Percentiles rank a stretch among this genome's conserved stretches.
phyloP scores from a whole-genome alignment of 2,888 invertebrate species.

The Clepsis dumicolana region DNA sequence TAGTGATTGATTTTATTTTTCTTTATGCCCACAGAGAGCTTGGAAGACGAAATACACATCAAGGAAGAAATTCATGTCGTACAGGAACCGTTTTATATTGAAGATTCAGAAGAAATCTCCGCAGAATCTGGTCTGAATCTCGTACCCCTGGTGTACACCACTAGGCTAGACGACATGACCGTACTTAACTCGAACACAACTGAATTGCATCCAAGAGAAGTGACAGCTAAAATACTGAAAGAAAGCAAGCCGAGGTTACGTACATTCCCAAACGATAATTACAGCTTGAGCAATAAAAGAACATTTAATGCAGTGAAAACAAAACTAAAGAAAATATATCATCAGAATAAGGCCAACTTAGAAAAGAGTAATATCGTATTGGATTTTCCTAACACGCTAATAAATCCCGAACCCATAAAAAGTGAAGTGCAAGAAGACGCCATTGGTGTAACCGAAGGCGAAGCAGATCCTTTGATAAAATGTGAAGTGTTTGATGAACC shows the following conservation, averaged over 20 bases:
- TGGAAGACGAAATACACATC: background rate
- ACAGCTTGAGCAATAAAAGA: background rate
- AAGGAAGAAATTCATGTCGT: background rate
- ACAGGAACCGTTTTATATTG: background rate
- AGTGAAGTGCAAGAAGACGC: background rate
- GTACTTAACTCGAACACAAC: background rate
- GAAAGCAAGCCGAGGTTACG: constrained; percentile 53
- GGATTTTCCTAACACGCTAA: background rate
- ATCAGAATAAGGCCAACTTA: background rate
- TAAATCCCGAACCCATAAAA: background rate
- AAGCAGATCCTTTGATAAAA: background rate
- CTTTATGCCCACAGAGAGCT: background rate
- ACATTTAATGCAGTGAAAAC: constrained; percentile 7
- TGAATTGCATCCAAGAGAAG: constrained; percentile 17
- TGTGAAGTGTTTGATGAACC: constrained; percentile 16
- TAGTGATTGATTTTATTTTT: background rate
- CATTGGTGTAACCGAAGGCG: background rate
- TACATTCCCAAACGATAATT: background rate
- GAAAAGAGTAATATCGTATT: background rate
- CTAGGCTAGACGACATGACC: constrained; percentile 58
- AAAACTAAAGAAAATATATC: constrained; percentile 21
- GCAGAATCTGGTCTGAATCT: background rate
- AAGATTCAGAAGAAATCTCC: background rate
- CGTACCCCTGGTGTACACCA: constrained; percentile 55
- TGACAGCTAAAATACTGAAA: constrained; percentile 44